phyloP scores from a whole-genome alignment of 2,888 invertebrate genomes.

The Drosophila flavopinicola region DNA sequence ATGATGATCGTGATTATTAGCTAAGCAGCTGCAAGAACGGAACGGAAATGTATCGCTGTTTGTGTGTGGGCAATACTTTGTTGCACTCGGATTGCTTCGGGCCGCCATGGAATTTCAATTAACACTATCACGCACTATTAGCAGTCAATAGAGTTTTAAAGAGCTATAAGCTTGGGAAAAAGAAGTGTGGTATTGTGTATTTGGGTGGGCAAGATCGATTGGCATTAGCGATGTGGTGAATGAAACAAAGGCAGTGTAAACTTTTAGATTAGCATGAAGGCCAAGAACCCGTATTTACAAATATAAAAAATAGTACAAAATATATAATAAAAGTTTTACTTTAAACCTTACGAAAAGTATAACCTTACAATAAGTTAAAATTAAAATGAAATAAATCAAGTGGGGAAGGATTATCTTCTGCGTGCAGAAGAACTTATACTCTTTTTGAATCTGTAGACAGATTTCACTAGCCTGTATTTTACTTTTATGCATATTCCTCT shows the following conservation, averaged over 20 bases:
- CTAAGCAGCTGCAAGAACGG: constrained; percentile 30
- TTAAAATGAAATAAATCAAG: too few relatives aligned
- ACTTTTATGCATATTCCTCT: too few relatives aligned
- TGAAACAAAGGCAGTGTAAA: neutral
- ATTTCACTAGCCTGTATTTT: too few relatives aligned
- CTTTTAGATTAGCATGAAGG: too few relatives aligned
- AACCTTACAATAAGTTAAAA: too few relatives aligned
- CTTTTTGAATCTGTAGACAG: too few relatives aligned
- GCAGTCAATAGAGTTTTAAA: constrained; percentile 44
- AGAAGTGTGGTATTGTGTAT: constrained; percentile 2
- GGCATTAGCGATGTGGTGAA: neutral
- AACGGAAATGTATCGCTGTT: constrained; percentile 17
- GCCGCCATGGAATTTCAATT: constrained; percentile 51
- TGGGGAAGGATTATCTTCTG: too few relatives aligned
- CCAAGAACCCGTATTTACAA: too few relatives aligned
- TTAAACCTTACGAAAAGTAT: too few relatives aligned
- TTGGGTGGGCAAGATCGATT: constrained; percentile 10
- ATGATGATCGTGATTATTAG: constrained; percentile 18
- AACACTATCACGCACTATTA: constrained; percentile 48
- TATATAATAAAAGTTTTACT: neutral
- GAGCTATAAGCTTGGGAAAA: constrained; percentile 3
- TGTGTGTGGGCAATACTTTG: constrained; percentile 27
- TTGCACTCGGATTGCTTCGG: constrained; percentile 6
- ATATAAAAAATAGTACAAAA: neutral
- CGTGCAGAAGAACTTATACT: too few relatives aligned